A percentile compares a stretch with the other conserved stretches of the same genome.
Conservation (phyloP, 2,113 vertebrate genomes). For the Syrmaticus mikado region DNA sequence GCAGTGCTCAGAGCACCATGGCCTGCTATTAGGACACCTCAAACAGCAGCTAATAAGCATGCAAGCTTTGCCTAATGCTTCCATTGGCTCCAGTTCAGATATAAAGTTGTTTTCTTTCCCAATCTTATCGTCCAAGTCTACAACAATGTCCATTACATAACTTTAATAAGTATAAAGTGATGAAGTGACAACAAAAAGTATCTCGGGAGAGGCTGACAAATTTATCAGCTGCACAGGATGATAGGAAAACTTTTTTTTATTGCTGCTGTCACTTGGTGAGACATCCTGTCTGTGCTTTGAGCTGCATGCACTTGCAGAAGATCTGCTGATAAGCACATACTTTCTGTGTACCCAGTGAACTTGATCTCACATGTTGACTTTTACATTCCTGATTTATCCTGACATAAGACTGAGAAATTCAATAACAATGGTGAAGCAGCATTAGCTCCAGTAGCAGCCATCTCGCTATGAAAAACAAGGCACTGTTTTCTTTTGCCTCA, state of each 20-base stretch:
- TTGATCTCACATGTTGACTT: conserved; percentile 39
- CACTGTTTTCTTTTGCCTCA: background rate
- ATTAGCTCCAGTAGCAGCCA: background rate
- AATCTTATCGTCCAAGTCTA: background rate
- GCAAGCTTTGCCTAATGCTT: background rate
- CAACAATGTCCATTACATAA: background rate
- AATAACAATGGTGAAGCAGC: background rate
- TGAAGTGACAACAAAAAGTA: conserved; percentile 28
- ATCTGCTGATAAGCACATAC: conserved; percentile 49
- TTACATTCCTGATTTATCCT: conserved; percentile 18
- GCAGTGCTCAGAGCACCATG: background rate
- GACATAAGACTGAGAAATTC: background rate
- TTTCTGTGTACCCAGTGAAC: conserved; percentile 49
- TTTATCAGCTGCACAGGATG: conserved; percentile 24
- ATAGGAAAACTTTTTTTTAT: background rate
- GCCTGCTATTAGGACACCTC: background rate
- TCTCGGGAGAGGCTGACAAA: conserved; percentile 29
- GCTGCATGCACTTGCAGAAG: conserved; percentile 9
- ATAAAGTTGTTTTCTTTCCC: conserved; percentile 18
- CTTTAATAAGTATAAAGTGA: conserved; percentile 15
- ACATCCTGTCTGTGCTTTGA: background rate
- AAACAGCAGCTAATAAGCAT: background rate
- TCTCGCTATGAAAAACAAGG: background rate
- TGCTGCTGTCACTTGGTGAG: conserved; percentile 21
- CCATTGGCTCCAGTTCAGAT: conserved; percentile 8